These are phyloP conservation scores for Marasmarcha lunaedactyla DNA, from an alignment of 2,888 invertebrate species.

Conservation along the genomic window DNA sequence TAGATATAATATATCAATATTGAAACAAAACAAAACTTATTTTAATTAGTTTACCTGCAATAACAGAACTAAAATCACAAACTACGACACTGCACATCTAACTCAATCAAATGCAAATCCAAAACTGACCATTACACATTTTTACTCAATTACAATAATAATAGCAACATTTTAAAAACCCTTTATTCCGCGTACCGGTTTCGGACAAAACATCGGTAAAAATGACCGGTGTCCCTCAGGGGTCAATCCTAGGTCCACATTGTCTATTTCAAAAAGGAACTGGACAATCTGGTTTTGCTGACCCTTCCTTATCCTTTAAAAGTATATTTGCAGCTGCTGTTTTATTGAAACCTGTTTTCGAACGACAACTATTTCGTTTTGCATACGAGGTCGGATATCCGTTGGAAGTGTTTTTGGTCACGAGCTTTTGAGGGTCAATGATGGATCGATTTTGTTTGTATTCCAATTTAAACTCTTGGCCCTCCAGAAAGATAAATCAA, in stretches of 20 bases:
- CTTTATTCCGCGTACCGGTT: constrained; percentile 50
- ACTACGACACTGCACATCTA: too few species aligned
- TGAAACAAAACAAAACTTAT: constrained; percentile 1
- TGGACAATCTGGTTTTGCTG: constrained; percentile 64
- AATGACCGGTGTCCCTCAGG: constrained; percentile 60
- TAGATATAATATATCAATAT: neutral
- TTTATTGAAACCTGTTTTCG: constrained; percentile 27
- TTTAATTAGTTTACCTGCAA: constrained; percentile 18
- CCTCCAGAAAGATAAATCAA: too few species aligned
- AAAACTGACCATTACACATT: constrained; percentile 41
- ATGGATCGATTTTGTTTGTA: neutral
- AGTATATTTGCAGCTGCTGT: constrained; percentile 49
- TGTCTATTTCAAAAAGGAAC: constrained; percentile 53
- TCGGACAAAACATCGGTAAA: constrained; percentile 28
- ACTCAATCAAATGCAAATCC: constrained; percentile 30
- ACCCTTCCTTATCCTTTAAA: constrained; percentile 60
- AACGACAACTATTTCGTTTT: constrained; percentile 27
- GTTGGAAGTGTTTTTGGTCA: constrained; percentile 9
- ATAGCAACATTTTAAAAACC: constrained; percentile 31
- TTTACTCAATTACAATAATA: constrained; percentile 33
- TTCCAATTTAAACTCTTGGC: too few species aligned
- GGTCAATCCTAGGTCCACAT: constrained; percentile 49
- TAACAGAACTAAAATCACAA: constrained; percentile 12
- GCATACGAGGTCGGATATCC: constrained; percentile 14
- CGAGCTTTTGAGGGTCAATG: neutral